Conservation (phyloP, 2,888 invertebrate species). For the Lucinisca nassula region DNA sequence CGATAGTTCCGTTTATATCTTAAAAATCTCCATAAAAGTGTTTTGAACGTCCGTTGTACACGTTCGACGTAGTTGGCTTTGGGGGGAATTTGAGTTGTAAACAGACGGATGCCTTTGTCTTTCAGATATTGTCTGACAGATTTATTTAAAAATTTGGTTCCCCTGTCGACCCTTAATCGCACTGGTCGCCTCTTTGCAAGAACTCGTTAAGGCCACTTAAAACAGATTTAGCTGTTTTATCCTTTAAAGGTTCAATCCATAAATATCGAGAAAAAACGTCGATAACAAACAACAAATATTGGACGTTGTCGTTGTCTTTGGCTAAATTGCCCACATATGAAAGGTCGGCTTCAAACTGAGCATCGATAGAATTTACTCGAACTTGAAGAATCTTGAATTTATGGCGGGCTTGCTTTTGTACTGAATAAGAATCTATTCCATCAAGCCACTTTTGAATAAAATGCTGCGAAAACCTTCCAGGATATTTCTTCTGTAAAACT, state of each 20-base stretch:
- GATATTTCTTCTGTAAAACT: constrained; percentile 11
- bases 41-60: constrained; percentile 29
- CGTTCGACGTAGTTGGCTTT: constrained; percentile 35
- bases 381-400: too few species aligned
- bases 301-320: constrained; percentile 31
- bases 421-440: too few species aligned
- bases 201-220: constrained; percentile 22
- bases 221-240: constrained; percentile 34
- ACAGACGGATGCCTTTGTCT: constrained; percentile 21
- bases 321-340: constrained; percentile 21
- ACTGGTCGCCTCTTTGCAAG: constrained; percentile 12
- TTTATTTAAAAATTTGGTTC: constrained; percentile 20
- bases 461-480: too few species aligned
- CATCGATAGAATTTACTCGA: constrained; percentile 10
- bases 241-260: constrained; percentile 22
- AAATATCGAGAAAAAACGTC: constrained; percentile 7
- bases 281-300: constrained; percentile 31
- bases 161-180: constrained; percentile 29
- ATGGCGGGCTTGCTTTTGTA: too few species aligned
- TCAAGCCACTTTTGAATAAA: too few species aligned
- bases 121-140: not conserved
- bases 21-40: constrained; percentile 18
- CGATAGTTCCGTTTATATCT: constrained; percentile 34
- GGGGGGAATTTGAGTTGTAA: constrained; percentile 27
- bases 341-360: constrained; percentile 30